Conservation (phyloP, 64 coral and sea anemone genomes). For the Montipora cactus region DNA sequence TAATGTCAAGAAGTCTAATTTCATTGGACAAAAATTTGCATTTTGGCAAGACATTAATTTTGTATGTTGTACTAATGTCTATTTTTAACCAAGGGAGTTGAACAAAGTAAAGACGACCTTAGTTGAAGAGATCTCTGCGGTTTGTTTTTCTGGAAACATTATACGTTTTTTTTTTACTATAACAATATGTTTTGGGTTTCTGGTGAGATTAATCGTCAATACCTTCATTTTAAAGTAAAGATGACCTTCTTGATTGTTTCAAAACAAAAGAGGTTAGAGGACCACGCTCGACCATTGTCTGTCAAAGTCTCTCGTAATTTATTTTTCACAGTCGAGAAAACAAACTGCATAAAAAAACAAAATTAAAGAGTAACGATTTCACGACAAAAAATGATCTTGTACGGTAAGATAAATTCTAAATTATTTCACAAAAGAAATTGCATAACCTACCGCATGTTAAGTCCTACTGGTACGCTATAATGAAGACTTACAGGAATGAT, state of each 20-base stretch:
- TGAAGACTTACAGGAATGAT: neutral
- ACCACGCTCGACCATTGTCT: neutral
- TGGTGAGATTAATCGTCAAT: neutral
- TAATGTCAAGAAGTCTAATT: neutral
- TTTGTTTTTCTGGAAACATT: neutral
- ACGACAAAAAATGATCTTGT: neutral
- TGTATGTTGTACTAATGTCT: neutral
- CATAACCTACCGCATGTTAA: neutral
- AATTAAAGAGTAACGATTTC: no score
- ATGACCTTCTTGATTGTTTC: neutral
- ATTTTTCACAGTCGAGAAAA: neutral
- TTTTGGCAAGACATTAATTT: constrained; percentile 29
- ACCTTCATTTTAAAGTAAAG: neutral
- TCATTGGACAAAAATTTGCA: constrained; percentile 17
- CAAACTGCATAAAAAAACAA: neutral
- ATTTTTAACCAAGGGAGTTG: neutral
- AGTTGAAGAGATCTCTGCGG: neutral
- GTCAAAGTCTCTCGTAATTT: neutral
- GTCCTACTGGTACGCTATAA: neutral
- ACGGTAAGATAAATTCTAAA: neutral
- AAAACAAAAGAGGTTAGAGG: neutral
- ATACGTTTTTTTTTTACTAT: neutral
- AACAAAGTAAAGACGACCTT: neutral
- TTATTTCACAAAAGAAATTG: neutral
- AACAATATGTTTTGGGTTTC: neutral